A percentile compares a stretch with the other conserved stretches of the same genome.
phyloP scores from a whole-genome alignment of 2,113 vertebrate species.

The Lates calcarifer region DNA sequence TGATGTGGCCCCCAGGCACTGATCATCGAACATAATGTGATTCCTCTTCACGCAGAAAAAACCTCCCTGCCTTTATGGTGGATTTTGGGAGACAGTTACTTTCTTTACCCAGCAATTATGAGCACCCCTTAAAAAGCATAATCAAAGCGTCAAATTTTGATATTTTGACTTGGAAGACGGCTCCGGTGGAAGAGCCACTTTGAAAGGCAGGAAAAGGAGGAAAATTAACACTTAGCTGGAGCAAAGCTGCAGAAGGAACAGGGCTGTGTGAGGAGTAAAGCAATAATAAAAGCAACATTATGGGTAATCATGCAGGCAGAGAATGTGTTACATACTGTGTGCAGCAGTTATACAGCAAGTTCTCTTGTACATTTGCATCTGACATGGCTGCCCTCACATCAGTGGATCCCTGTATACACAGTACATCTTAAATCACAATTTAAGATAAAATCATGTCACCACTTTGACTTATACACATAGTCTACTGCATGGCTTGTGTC shows the following conservation, averaged over 20 bases:
- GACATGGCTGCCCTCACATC: conserved; percentile 48
- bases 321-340: conserved; percentile 45
- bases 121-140: conserved; percentile 58
- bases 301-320: conserved; percentile 69
- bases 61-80: conserved; percentile 37
- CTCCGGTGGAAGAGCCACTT: conserved; percentile 51
- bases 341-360: conserved; percentile 38
- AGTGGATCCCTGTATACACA: conserved; percentile 3
- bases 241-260: conserved; percentile 23
- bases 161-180: conserved; percentile 55
- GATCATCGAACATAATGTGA: conserved; percentile 74
- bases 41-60: conserved; percentile 63
- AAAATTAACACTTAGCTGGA: conserved; percentile 45
- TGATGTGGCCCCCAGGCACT: conserved; percentile 74
- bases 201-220: conserved; percentile 13
- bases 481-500: not conserved
- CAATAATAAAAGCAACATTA: conserved; percentile 70
- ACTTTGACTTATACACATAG: not conserved
- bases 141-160: conserved; percentile 59
- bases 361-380: conserved; percentile 57
- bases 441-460: not conserved
- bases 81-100: conserved; percentile 48
- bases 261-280: conserved; percentile 39
- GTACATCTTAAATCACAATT: not conserved
- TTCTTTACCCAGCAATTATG: conserved; percentile 71